Evolutionary conservation across 1,140 invertebrate species (phyloP).

Genomic region (Rhagoletis pomonella): DNA sequence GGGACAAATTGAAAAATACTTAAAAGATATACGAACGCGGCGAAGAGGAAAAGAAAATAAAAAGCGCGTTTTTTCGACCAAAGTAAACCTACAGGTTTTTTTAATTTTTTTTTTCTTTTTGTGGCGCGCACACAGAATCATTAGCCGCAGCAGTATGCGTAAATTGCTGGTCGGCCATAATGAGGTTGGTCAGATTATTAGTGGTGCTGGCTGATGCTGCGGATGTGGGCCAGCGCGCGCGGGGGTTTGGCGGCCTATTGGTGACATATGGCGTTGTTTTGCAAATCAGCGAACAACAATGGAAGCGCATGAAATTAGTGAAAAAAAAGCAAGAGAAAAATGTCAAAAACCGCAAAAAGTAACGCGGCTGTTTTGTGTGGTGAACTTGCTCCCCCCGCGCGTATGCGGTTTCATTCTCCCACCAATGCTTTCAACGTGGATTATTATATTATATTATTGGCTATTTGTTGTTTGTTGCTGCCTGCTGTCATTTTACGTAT

Average conservation of each 20-base stretch:
- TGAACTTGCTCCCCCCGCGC: neutral
- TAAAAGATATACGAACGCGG: neutral
- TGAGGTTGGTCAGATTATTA: slow-evolving; percentile 4
- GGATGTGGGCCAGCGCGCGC: neutral
- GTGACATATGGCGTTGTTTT: neutral
- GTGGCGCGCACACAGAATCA: neutral
- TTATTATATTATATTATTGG: slow-evolving; percentile 24
- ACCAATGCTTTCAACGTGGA: neutral
- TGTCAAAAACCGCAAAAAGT: neutral
- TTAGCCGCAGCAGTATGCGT: neutral
- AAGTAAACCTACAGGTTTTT: slow-evolving; percentile 21
- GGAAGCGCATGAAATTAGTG: neutral
- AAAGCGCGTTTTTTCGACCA: neutral
- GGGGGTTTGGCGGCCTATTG: neutral
- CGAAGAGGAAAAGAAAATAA: neutral
- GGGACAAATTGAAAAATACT: slow-evolving; percentile 28
- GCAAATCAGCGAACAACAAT: neutral
- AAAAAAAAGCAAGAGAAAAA: neutral
- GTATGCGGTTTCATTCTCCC: neutral
- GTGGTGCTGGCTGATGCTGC: neutral
- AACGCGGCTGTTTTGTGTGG: neutral
- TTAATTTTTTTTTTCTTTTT: too few relatives aligned
- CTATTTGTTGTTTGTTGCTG: neutral
- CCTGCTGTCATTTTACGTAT: slow-evolving; percentile 23
- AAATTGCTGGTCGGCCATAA: neutral